Evolutionary conservation across 37 sponge, comb jelly and placozoan genomes (phyloP).

Genomic region (Halichondria panicea): DNA sequence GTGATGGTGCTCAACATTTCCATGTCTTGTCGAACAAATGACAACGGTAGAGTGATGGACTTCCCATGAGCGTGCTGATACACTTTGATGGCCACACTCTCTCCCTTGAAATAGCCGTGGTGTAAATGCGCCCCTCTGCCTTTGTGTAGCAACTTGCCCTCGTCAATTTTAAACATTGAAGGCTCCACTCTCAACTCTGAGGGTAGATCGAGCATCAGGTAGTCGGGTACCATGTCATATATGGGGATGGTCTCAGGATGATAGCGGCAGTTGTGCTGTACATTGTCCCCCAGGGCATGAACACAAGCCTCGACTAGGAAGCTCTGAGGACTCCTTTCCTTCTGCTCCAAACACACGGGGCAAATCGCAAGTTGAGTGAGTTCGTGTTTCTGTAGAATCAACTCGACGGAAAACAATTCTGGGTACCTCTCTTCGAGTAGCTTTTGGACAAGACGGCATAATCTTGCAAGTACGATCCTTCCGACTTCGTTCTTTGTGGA

Average conservation of each 20-base stretch:
- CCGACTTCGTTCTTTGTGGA: conserved; percentile 33
- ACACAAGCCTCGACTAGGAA: conserved; percentile 70
- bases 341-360: conserved; percentile 44
- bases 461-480: conserved; percentile 49
- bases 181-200: conserved; percentile 9
- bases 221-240: conserved; percentile 64
- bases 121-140: conserved; percentile 11
- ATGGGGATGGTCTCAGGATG: conserved; percentile 54
- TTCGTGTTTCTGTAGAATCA: conserved; percentile 40
- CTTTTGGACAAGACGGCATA: conserved; percentile 57
- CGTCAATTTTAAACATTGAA: conserved; percentile 11
- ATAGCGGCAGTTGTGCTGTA: conserved; percentile 39
- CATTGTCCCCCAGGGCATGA: conserved; percentile 25
- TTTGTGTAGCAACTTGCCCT: conserved; percentile 34
- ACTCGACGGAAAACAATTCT: conserved; percentile 50
- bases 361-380: conserved; percentile 64
- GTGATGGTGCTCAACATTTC: conserved; percentile 45
- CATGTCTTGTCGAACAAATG: conserved; percentile 55
- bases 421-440: conserved; percentile 74
- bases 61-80: conserved; percentile 16
- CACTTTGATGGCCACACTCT: conserved; percentile 37
- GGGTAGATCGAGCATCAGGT: conserved; percentile 62
- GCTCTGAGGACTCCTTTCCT: conserved; percentile 22
- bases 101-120: conserved; percentile 15
- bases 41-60: conserved; percentile 55